These are phyloP conservation scores for Omphaloscelis lunosa DNA, from an alignment of 2,888 invertebrate genomes.

Conservation along the genomic window DNA sequence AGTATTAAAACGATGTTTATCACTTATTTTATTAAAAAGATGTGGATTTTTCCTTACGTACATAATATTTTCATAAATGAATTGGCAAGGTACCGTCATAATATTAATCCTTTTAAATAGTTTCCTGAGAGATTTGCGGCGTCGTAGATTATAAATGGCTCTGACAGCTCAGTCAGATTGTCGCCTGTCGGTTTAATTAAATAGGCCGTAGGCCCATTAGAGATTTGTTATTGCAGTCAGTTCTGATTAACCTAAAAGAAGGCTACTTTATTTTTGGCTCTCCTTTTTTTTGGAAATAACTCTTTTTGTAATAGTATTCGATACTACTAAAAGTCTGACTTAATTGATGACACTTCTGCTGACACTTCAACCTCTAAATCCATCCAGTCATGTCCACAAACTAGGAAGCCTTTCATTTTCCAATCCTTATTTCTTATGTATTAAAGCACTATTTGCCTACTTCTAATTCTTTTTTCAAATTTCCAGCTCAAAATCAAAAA, in stretches of 20 bases:
- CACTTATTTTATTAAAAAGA: no score
- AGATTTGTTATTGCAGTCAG: not conserved
- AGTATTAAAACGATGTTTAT: no score
- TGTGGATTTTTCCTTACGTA: no score
- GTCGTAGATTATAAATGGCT: no score
- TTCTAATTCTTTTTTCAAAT: conserved; percentile 21
- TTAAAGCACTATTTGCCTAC: not conserved
- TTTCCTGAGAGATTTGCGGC: no score
- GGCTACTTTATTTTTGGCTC: not conserved
- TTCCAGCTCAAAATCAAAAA: conserved; percentile 91
- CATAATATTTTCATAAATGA: no score
- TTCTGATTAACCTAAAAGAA: not conserved
- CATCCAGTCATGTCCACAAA: not conserved
- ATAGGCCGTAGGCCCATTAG: not conserved
- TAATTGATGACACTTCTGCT: not conserved
- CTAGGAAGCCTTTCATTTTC: not conserved
- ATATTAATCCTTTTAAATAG: no score
- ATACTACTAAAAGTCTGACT: not conserved
- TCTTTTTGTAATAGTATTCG: not conserved
- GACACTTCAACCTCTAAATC: not conserved
- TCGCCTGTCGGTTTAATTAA: not conserved
- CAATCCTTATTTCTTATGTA: not conserved
- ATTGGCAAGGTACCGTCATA: no score
- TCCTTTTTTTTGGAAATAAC: not conserved
- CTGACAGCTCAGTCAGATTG: no score